Base-by-base conservation (phyloP, 1,140 invertebrate species). In the Nomia melanderi region DNA sequence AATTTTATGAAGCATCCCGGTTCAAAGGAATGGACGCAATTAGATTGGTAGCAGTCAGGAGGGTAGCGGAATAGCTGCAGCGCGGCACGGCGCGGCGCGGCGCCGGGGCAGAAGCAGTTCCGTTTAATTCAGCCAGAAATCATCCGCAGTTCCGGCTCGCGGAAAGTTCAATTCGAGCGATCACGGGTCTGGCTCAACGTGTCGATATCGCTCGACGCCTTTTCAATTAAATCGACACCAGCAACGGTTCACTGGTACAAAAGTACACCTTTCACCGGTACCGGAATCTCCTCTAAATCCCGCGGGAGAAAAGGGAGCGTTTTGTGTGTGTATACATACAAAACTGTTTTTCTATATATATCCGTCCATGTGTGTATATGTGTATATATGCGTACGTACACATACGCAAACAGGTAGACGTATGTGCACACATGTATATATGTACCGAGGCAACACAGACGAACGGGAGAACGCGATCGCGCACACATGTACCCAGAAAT, bases 221-320 rank as follows among this genome's bases (percentile, higher is more conserved):
- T 74, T 74, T 66, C 72, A 74, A 74, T 74, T 74, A 74, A 74
- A 74, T 56, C 72, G 50, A 56, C 62, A 66, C 62, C 20, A 50
- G 31, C 27, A 12, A 9, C 27, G 54, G 63, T 53, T 62, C 59
- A 4, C 8, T n/a, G 67, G 23, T 60, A 54, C 17, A 31, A 66
- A 74, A 66, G 72, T 65, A 74, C 47, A 74, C 71, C 50, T 74
- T 66, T 74, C 72, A 56, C 29, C 36, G 47, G 36, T 41, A 74
- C 54, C 60, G 60, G 53, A 50, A n/a, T 25, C 36, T 27, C 44
- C 47, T 56, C 62, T 66, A 74, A 74, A 74, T 74, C 62, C 72
- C 27, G 2, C 9, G 59, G 56, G 31, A 54, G 31, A 29, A n/a
- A 70, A 57, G 25, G 9, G 66, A 29, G 25, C 9, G 31, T 44